Evolutionary conservation across 1,140 invertebrate species (phyloP), one percentile per base, ranked within the genome.

Genomic region (Pectinophora gossypiella): DNA sequence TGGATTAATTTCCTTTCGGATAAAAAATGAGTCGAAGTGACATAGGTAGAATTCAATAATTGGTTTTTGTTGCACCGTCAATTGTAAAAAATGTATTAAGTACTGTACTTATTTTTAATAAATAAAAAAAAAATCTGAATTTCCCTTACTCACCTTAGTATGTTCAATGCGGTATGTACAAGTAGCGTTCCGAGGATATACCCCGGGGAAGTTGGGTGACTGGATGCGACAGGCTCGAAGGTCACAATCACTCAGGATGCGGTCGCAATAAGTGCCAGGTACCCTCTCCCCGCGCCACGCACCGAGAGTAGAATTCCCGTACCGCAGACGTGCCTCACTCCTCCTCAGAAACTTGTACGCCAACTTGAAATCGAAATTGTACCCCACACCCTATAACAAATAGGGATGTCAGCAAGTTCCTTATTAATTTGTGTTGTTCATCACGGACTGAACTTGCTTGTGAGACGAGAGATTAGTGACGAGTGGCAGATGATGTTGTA

Each of bases 141-240:
- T n/a, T n/a, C n/a, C n/a, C n/a, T 32, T 12, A 27, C 54, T 62
- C 64, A 88, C 85, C 83, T 88, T 86, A 18, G 89, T 90, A 67
- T 94, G 93, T 69, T 92, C 91, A 32, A 94, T 90, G 54, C 91
- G 89, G 87, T 95, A 96, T 72, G 93, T 92, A 84, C 95, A 96
- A 49, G 94, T 95, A 44, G 95, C 91, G 80, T 96, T 96, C 55
- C 95, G 88, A 1, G 94, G 95, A 85, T 96, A 96, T 46, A 96
- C 92, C 15, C 95, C 95, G 9, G 95, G 95, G 84, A 94, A 96
- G 88, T 96, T 96, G 2, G 95, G 95, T 13, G 94, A 95, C 85
- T 95, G 94, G 23, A 96, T 91, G 20, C 93, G 90, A 76, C 93
- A 94, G 42, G 90, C 88, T 57, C 89, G 83, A 19, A 90, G 88